These are phyloP conservation scores for Anguilla anguilla DNA, from an alignment of 2,797 vertebrate genomes.

Conservation along the genomic window DNA sequence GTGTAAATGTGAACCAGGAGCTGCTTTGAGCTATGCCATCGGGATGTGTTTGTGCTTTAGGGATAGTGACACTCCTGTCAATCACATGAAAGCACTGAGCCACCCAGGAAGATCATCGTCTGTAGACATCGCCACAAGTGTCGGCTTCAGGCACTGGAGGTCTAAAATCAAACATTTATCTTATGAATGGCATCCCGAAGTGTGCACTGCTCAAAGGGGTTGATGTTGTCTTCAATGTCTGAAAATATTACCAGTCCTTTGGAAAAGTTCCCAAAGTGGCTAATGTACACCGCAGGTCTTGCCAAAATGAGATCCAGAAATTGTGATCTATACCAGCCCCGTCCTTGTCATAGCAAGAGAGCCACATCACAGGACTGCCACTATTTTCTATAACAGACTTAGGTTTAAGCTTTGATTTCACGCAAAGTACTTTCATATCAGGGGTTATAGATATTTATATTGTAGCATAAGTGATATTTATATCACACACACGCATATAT, in stretches of 20 bases:
- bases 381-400: not conserved
- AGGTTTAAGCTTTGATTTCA: slow-evolving; percentile 15
- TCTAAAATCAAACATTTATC: slow-evolving; percentile 36
- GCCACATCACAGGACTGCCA: not conserved
- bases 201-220: slow-evolving; percentile 55
- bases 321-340: slow-evolving; percentile 29
- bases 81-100: slow-evolving; percentile 63
- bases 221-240: slow-evolving; percentile 33
- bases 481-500: slow-evolving; percentile 2
- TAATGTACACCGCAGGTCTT: slow-evolving; percentile 48
- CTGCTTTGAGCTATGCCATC: slow-evolving; percentile 56
- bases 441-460: not conserved
- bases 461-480: not conserved
- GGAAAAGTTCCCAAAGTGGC: slow-evolving; percentile 52
- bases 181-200: slow-evolving; percentile 42
- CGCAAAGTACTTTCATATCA: not conserved
- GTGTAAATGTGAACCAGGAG: slow-evolving; percentile 21
- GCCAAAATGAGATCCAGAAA: slow-evolving; percentile 69
- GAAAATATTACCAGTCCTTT: slow-evolving; percentile 44
- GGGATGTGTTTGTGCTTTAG: slow-evolving; percentile 49
- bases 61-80: slow-evolving; percentile 62
- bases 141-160: slow-evolving; percentile 56
- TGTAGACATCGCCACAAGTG: slow-evolving; percentile 63
- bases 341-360: slow-evolving; percentile 12
- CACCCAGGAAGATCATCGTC: slow-evolving; percentile 61